Conservation (phyloP, 1,140 invertebrate species). For the Pseudobourletiella spinata region DNA sequence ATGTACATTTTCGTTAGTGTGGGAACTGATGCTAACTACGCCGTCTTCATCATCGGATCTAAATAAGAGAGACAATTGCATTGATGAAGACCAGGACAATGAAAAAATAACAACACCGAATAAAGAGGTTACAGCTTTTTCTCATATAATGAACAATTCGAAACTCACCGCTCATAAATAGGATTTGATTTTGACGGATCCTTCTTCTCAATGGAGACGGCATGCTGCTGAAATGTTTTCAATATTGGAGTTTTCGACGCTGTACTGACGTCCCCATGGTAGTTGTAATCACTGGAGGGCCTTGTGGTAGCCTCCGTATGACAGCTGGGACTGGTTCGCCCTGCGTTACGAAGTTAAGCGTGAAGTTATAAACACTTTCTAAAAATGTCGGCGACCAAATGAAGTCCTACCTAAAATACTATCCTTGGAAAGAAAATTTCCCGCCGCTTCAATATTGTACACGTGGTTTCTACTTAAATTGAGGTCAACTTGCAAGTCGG, state of each 20-base stretch:
- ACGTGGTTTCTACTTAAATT: constrained; percentile 77
- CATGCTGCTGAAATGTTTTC: constrained; percentile 39
- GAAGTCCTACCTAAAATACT: constrained; percentile 24
- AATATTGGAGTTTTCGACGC: constrained; percentile 45
- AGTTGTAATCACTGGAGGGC: constrained; percentile 54
- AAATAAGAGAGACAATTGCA: constrained; percentile 36
- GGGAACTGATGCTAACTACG: constrained; percentile 50
- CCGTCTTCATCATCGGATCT: constrained; percentile 55
- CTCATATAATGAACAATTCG: too few relatives aligned
- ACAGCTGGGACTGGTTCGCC: constrained; percentile 47
- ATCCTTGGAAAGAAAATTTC: constrained; percentile 57
- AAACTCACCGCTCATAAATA: constrained; percentile 48
- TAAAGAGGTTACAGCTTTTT: too few relatives aligned
- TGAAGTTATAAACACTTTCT: too few relatives aligned
- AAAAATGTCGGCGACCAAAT: too few relatives aligned
- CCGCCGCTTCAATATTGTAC: constrained; percentile 73
- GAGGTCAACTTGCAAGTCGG: constrained; percentile 50
- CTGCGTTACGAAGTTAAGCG: constrained; percentile 6
- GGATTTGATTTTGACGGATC: constrained; percentile 49
- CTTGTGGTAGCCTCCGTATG: constrained; percentile 69
- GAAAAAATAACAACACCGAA: background rate
- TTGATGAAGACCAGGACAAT: too few relatives aligned
- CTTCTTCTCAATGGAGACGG: constrained; percentile 39
- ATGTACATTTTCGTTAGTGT: constrained; percentile 70
- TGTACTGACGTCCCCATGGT: constrained; percentile 42